These are phyloP conservation scores for Pseudonaja textilis DNA, from an alignment of 2,113 vertebrate genomes.

Conservation along the genomic window DNA sequence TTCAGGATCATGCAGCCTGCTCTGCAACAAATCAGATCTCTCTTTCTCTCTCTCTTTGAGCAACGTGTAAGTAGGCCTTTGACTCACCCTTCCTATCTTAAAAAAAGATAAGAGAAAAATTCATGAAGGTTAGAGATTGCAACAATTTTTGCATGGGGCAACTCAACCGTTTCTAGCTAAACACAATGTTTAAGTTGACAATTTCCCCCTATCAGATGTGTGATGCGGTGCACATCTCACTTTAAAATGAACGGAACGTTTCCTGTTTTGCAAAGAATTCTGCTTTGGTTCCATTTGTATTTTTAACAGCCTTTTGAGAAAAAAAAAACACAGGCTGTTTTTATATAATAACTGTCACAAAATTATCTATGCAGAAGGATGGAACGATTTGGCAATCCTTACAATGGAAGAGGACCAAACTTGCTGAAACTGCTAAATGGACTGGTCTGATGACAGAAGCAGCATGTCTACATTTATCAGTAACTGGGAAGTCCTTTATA, in stretches of 20 bases:
- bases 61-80: neutral
- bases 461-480: neutral
- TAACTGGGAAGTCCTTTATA: neutral
- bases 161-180: neutral
- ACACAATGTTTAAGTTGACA: neutral
- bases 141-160: neutral
- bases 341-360: neutral
- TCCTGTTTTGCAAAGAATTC: neutral
- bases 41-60: neutral
- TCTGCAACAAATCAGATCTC: neutral
- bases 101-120: neutral
- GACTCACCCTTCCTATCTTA: neutral
- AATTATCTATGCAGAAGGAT: neutral
- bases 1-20: neutral
- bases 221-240: accelerated
- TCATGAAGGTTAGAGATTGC: neutral
- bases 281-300: neutral
- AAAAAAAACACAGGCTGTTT: neutral
- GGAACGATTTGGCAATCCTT: neutral
- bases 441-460: neutral
- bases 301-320: neutral
- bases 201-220: neutral
- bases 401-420: neutral
- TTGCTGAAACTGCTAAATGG: neutral
- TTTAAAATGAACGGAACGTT: neutral